Conservation (phyloP, 2,888 invertebrate genomes). For the Limnephilus rhombicus region DNA sequence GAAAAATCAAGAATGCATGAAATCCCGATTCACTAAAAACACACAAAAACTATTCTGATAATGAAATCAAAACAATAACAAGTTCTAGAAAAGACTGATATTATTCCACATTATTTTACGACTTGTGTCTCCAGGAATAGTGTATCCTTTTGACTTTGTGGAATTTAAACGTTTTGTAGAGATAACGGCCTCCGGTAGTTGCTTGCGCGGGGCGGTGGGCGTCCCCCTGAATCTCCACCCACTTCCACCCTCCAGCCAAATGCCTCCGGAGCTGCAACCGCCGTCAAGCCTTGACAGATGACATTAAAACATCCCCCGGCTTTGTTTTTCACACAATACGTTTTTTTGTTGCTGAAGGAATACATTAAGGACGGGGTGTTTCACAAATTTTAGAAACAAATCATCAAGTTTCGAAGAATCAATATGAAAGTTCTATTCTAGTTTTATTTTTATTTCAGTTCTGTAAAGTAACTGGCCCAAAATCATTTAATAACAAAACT, state of each 20-base stretch:
- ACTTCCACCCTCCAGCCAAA: neutral
- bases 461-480: too few relatives aligned
- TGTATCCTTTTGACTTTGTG: neutral
- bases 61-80: neutral
- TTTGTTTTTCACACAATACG: conserved; percentile 24
- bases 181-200: neutral
- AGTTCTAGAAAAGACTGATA: neutral
- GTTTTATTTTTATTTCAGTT: too few relatives aligned
- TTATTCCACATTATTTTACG: neutral
- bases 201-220: neutral
- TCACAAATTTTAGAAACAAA: too few relatives aligned
- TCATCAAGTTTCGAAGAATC: too few relatives aligned
- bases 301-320: conserved; percentile 21
- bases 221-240: neutral
- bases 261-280: conserved; percentile 17
- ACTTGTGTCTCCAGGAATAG: neutral
- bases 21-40: neutral
- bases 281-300: conserved; percentile 21
- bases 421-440: too few relatives aligned
- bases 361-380: neutral
- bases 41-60: neutral
- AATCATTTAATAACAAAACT: too few relatives aligned
- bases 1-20: neutral
- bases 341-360: conserved; percentile 2
- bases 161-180: neutral